Evolutionary conservation across 2,797 vertebrate species (phyloP).

Genomic region (Pseudochaenichthys georgianus): DNA sequence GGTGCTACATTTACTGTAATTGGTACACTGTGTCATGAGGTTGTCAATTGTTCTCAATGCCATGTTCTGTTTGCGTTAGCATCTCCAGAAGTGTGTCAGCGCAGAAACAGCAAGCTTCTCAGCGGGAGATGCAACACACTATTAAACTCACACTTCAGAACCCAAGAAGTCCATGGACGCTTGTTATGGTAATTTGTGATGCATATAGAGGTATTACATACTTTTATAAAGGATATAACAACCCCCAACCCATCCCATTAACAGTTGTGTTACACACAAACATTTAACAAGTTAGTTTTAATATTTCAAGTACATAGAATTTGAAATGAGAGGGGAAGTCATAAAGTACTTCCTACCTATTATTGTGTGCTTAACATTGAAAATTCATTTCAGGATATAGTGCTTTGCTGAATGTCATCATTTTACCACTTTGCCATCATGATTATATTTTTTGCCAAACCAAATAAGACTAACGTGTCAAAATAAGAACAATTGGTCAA

Average conservation of each 20-base stretch:
- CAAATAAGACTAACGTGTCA: neutral
- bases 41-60: neutral
- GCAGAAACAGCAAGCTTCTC: slow-evolving; percentile 1
- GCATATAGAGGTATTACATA: neutral
- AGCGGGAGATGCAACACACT: slow-evolving; percentile 1
- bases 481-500: neutral
- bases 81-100: slow-evolving; percentile 15
- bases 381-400: neutral
- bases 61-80: slow-evolving; percentile 16
- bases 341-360: neutral
- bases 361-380: neutral
- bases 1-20: slow-evolving; percentile 40
- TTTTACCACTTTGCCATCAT: no score
- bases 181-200: slow-evolving; percentile 12
- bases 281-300: neutral
- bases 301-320: neutral
- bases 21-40: slow-evolving; percentile 12
- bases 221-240: no score
- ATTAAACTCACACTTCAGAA: slow-evolving; percentile 21
- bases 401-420: neutral
- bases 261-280: neutral
- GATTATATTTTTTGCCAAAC: neutral
- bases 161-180: slow-evolving; percentile 17
- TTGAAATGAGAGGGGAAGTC: neutral
- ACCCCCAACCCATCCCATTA: no score